Base-by-base conservation (phyloP, 2,888 invertebrate genomes). In the Limulus polyphemus region DNA sequence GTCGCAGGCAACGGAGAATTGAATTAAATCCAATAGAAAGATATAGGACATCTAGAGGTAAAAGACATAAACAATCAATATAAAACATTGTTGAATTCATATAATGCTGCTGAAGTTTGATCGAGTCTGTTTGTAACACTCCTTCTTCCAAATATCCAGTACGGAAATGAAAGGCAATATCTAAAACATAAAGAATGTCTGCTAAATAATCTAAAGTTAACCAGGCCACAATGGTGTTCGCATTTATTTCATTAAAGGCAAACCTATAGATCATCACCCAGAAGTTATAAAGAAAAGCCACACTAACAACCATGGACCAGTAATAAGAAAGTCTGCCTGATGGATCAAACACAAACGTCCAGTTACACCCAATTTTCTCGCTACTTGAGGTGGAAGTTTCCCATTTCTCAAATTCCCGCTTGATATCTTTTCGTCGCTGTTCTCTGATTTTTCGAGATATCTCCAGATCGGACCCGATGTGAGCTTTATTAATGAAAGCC, bases 191-290 rank as follows among this genome's bases (percentile, higher is more conserved):
- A 70, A 97, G 83, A 78, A 95, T 87, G 80, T 98, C 98, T 71
- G 94, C 90, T 76, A 92, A 84, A 80, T 97, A 97, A 80, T 98
- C 98, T 79, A 98, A 81, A 74, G 90, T 88, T 80, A 98, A 95
- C 97, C 97, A 98, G 74, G 93, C 85, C 74, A 89, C 83, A 70
- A 92, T 82, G 72, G 90, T 93, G 75, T 90, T 86, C 69, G 83
- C 63, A 69, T 73, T 90, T 74, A 95, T 94, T 81, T 97, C 97
- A 80, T 94, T 90, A 79, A 98, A 98, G 80, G 97, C 93, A 83
- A 94, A 97, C 79, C 97, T 87, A 82, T 95, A 97, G 77, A 95
- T 93, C 81, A 97, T 92, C 78, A 92, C 92, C 94, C 93, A 94
- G 76, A 94, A 90, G 79, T 94, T 94, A 81, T 94, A 94, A 74